Conservation (phyloP, 2,113 vertebrate genomes). For the Strix aluco region DNA sequence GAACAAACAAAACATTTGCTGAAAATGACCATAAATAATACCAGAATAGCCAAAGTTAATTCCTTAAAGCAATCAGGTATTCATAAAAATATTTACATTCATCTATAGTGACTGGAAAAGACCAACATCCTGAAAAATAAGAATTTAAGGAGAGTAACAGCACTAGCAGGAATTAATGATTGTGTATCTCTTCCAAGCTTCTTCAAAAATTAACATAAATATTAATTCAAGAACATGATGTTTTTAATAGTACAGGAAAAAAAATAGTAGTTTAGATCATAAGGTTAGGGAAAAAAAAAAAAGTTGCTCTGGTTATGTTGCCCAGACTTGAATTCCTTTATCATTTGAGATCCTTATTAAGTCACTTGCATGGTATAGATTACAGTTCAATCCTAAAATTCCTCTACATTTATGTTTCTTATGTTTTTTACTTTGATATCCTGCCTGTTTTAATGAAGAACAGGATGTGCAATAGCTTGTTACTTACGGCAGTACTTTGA, state of each 20-base stretch:
- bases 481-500: constrained; percentile 67
- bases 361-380: constrained; percentile 68
- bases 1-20: neutral
- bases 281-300: rapidly evolving
- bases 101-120: neutral
- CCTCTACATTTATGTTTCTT: constrained; percentile 69
- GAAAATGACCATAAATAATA: neutral
- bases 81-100: neutral
- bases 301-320: constrained; percentile 15
- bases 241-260: neutral
- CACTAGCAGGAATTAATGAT: neutral
- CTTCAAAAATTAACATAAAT: neutral
- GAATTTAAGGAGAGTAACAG: neutral
- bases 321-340: constrained; percentile 63
- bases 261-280: neutral
- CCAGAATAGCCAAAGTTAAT: neutral
- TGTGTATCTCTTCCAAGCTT: neutral
- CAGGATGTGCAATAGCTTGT: constrained; percentile 64
- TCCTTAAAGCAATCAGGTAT: neutral
- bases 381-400: constrained; percentile 69
- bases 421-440: constrained; percentile 71
- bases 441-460: constrained; percentile 72
- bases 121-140: neutral
- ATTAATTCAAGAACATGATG: constrained; percentile 25
- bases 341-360: constrained; percentile 70